Evolutionary conservation across 2,797 vertebrate genomes (phyloP).

Genomic region (Cetoscarus ocellatus): DNA sequence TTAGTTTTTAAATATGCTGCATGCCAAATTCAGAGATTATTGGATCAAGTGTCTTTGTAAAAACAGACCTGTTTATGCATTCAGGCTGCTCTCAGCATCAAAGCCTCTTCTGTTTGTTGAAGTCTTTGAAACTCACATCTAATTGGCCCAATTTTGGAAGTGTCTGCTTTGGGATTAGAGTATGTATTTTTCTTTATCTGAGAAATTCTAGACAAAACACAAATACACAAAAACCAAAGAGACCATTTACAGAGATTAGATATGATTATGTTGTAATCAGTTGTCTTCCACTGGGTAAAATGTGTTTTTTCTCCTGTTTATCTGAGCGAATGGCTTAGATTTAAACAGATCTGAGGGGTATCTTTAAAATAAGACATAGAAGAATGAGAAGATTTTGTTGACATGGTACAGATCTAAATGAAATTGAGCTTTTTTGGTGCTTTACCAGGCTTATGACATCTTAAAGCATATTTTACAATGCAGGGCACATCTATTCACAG

Average conservation of each 20-base stretch:
- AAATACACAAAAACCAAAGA: not conserved
- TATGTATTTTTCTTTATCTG: not conserved
- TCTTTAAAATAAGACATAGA: not conserved
- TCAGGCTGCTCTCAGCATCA: not conserved
- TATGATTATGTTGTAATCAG: slow-evolving; percentile 5
- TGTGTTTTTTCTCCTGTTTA: not conserved
- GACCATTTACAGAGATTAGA: slow-evolving; percentile 21
- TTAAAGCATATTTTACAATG: too few species aligned
- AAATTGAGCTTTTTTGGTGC: too few species aligned
- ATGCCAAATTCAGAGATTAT: slow-evolving; percentile 30
- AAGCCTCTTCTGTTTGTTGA: not conserved
- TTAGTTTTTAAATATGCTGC: slow-evolving; percentile 17
- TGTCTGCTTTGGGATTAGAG: not conserved
- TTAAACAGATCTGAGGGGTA: not conserved
- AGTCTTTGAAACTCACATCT: not conserved
- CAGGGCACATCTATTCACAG: too few species aligned
- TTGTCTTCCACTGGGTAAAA: slow-evolving; percentile 1
- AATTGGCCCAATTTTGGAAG: slow-evolving; percentile 12
- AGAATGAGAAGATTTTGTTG: not conserved
- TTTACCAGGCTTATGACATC: too few species aligned
- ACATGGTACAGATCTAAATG: too few species aligned
- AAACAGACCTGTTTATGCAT: slow-evolving; percentile 19
- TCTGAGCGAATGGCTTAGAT: not conserved
- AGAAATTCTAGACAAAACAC: not conserved
- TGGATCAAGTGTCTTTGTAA: slow-evolving; percentile 17